Evolutionary conservation across 1,140 invertebrate species (phyloP), one percentile per base, ranked within the genome.

Genomic region (Stegodyphus dumicola): DNA sequence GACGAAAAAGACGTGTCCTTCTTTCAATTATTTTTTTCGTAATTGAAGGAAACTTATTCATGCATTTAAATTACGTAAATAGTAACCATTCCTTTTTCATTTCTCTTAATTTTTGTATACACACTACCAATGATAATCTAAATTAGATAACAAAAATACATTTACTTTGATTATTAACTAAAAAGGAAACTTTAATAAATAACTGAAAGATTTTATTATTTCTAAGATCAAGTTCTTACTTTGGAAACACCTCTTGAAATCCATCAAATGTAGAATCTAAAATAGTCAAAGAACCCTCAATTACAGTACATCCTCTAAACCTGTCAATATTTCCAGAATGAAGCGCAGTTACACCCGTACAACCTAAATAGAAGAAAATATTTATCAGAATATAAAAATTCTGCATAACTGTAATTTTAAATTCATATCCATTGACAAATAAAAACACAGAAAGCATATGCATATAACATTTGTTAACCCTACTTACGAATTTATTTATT

Each of bases 281-380:
- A 84, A 99, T 97, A 17, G 94, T 94, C 51, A 99, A 92, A 17
- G 95, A 97, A 0, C 97, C 97, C 90, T 98, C 96, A 81, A 99
- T 96, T 7, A 98, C 95, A 0, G 97, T 99, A 89, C 98, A 99
- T 86, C 95, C 96, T 89, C 93, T 94, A 90, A 98, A 98, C 2
- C 91, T 93, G 51, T 97, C 94, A 78, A 99, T 97, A 89, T 98
- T 99, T 11, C 94, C 95, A 0, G 95, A 94, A 89, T 98, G 94
- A 5, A 97, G 93, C 0, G 94, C 92, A 52, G 89, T 87, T 11
- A 88, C 88, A 9, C 90, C 90, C 53, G 87, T 73, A 87, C 91
- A 91, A 67, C 84, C 90, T 91, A 86, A 10, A 67, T 2, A 67
- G 5, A 60, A 60, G 9, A 33, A 33, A 33, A 33, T 33, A 33